Evolutionary conservation across 53 echinoderm and acorn worm species (phyloP), one percentile per base, ranked within the genome.

Genomic region (Stichopus horrens): DNA sequence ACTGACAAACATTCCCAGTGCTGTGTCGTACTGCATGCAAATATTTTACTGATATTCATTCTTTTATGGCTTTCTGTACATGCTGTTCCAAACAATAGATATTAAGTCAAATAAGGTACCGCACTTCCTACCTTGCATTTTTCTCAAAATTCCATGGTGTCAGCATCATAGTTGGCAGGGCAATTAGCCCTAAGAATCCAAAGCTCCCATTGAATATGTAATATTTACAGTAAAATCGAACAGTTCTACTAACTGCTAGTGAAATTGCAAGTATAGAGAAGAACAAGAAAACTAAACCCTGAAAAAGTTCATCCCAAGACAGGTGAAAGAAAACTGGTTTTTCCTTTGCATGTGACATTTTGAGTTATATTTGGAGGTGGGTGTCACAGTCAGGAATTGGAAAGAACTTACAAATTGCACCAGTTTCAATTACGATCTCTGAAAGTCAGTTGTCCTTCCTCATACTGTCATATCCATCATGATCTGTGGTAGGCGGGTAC

Each of bases 221-320:
- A 86, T 93, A 93, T 88, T 93, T 93, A 73, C 82, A 88, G 88
- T 86, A 67, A 75, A 93, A 91, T 68, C 93, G 91, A 18, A 84
- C 85, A 9, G 91, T 83, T 54, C 68, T 88, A 58, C 89, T 93
- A 20, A 56, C 58, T 7, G 81, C 81, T 8, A 81, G 57, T 21
- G 58, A 56, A 81, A 81, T 81, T 81, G 81, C 81, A 16, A 81
- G 81, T 5, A 58, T 22, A 57, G 81, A 81, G 58, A 81, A 81
- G 21, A 79, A 79, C 52, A 81, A 5, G 18, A 81, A 58, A 2
- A 81, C 81, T 9, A 56, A 13, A 20, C 54, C 81, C n/a, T 81
- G 81, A 57, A 81, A 81, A 20, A 58, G 81, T 20, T 58, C 81
- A 81, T 81, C 58, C 11, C 56, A 71, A n/a, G 71, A 71, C 14